Base-by-base conservation (phyloP, 2,888 invertebrate species). In the Euzophera pinguis region DNA sequence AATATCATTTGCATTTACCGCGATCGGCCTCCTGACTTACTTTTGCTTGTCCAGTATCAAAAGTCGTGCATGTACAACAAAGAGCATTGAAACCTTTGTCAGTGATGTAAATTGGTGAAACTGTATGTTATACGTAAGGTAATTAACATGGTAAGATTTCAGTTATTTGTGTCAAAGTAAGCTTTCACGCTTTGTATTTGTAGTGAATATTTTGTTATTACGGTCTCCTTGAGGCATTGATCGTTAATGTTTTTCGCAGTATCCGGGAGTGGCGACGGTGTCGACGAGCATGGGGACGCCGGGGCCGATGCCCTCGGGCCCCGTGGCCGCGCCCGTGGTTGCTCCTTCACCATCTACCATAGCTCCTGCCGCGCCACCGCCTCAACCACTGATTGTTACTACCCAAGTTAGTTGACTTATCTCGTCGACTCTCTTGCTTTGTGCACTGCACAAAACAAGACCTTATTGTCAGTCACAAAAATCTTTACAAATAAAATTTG, bases 181-280 rank as follows among this genome's bases (percentile, higher is more conserved):
- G 37, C 37, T 38, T 38, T 13, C 4, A 13, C 13, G 37, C 37
- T 38, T 38, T 3, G 7, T 38, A 13, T 13, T 38, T 13, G n/a
- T 13, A 38, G 37, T 2, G 1, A 38, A 10, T 7, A 6, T 16
- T 9, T 10, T 39, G 39, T 8, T 16, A 1, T 8, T 9, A 32
- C n/a, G 7, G 8, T 1, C 16, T 1, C 17, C 17, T 17, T 4
- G n/a, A 8, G 41, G 29, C 14, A 32, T 50, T 32, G 41, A 41
- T 43, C 22, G 16, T 43, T 17, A 32, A 32, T 2, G 32, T 32
- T 73, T 63, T 58, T 56, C 55, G 55, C 76, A 86, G 80, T 85
- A 84, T 53, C 79, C 88, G 2, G 88, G 88, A n/a, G 86, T 84
- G 45, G 73, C 84, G 41, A 85, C 89, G 6, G 81, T 86, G 48